phyloP scores from a whole-genome alignment of 1,140 invertebrate species.

The Pogonomyrmex barbatus region DNA sequence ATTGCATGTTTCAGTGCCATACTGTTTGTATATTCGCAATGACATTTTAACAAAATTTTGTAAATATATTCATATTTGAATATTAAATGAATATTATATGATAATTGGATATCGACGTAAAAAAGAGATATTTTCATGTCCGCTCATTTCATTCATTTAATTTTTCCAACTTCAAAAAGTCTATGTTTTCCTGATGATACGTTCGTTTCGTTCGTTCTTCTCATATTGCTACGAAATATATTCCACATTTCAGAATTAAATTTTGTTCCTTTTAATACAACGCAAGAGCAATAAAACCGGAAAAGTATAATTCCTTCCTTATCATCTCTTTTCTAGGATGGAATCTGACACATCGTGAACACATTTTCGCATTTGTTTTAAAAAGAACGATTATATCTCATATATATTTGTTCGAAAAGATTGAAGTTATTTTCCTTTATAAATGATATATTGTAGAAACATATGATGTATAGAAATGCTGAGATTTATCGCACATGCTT shows the following conservation, averaged over 20 bases:
- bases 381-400: constrained; percentile 27
- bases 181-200: constrained; percentile 1
- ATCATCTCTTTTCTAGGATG: not conserved
- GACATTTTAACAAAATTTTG: constrained; percentile 18
- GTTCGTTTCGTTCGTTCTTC: not conserved
- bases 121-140: constrained; percentile 34
- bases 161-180: constrained; percentile 12
- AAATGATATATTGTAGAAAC: constrained; percentile 3
- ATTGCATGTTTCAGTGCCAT: not conserved
- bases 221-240: not conserved
- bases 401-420: not conserved
- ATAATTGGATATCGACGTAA: constrained; percentile 40
- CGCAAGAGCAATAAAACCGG: not conserved
- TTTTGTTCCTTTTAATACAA: not conserved
- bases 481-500: constrained; percentile 3
- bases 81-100: constrained; percentile 19
- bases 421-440: not conserved
- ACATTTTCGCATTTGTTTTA: constrained; percentile 10
- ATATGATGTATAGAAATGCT: not conserved
- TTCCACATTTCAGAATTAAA: not conserved
- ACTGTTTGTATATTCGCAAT: constrained; percentile 9
- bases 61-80: constrained; percentile 24
- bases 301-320: not conserved
- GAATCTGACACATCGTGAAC: not conserved
- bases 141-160: constrained; percentile 32